A percentile compares a stretch with the other conserved stretches of the same genome.
Evolutionary conservation across 2,113 vertebrate genomes (phyloP).

Genomic region (Oryzias melastigma): DNA sequence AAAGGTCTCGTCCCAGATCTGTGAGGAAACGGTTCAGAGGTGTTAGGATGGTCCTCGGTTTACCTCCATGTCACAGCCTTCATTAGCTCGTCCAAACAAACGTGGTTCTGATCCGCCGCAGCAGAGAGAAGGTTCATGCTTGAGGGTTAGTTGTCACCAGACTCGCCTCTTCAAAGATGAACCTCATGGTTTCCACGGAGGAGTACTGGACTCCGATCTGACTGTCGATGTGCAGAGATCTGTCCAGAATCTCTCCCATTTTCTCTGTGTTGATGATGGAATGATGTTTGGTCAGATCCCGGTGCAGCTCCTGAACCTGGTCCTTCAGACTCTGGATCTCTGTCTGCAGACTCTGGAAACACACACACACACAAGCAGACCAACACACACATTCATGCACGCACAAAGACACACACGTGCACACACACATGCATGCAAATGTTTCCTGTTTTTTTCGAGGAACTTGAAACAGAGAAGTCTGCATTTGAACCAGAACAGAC

Average conservation of each 20-base stretch:
- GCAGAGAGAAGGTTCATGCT: background rate
- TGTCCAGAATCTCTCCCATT: conserved; percentile 86
- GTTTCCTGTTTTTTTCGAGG: no score
- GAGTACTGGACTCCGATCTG: conserved; percentile 83
- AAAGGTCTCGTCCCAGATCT: conserved; percentile 93
- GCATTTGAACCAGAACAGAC: no score
- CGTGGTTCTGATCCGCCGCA: background rate
- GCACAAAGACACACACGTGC: background rate
- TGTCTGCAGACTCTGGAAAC: conserved; percentile 79
- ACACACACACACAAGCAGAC: background rate
- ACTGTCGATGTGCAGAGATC: conserved; percentile 84
- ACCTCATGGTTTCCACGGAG: conserved; percentile 82
- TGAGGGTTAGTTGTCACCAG: background rate
- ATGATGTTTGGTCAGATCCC: conserved; percentile 94
- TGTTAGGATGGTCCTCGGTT: background rate
- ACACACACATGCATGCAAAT: background rate
- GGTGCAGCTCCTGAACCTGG: conserved; percentile 91
- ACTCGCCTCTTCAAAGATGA: conserved; percentile 86
- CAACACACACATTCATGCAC: no score
- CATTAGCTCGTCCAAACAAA: background rate
- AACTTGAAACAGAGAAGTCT: no score
- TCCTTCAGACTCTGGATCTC: conserved; percentile 91
- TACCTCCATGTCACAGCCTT: no score
- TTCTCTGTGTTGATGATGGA: conserved; percentile 88
- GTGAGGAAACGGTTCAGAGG: conserved; percentile 33